These are phyloP conservation scores for Halcyon smyrnensis DNA, from an alignment of 2,797 vertebrate species.

Conservation along the genomic window DNA sequence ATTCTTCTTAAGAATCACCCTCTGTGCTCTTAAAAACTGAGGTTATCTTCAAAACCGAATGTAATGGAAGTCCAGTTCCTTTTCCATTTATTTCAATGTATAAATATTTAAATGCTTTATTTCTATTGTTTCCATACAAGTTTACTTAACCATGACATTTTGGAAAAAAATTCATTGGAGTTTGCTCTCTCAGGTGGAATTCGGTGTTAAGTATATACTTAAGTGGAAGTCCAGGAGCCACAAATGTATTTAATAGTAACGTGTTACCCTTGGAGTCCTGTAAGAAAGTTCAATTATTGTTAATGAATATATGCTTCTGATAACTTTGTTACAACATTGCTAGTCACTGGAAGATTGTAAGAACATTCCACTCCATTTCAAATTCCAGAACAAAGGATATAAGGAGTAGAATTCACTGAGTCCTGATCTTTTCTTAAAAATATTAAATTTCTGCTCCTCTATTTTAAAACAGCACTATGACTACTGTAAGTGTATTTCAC, in stretches of 20 bases:
- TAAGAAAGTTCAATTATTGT: conserved; percentile 16
- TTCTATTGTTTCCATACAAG: neutral
- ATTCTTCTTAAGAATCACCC: neutral
- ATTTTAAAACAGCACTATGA: neutral
- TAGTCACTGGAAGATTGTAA: conserved; percentile 30
- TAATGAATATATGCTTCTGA: conserved; percentile 34
- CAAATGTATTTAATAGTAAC: neutral
- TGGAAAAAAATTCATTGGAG: neutral
- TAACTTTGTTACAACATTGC: neutral
- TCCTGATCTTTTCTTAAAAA: conserved; percentile 8
- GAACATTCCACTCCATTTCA: neutral
- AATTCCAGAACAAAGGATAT: conserved; percentile 15
- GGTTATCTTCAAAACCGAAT: neutral
- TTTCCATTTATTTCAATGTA: neutral
- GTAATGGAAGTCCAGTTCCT: neutral
- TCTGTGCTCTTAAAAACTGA: neutral
- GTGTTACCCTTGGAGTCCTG: neutral
- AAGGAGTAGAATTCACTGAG: neutral
- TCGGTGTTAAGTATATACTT: neutral
- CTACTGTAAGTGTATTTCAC: neutral
- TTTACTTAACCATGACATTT: neutral
- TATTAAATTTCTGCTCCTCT: neutral
- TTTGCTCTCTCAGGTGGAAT: neutral
- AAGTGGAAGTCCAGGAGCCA: neutral
- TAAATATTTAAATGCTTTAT: conserved; percentile 11